A percentile compares a stretch with the other conserved stretches of the same genome.
Conservation (phyloP, 1,140 invertebrate species). For the Drosophila asahinai region DNA sequence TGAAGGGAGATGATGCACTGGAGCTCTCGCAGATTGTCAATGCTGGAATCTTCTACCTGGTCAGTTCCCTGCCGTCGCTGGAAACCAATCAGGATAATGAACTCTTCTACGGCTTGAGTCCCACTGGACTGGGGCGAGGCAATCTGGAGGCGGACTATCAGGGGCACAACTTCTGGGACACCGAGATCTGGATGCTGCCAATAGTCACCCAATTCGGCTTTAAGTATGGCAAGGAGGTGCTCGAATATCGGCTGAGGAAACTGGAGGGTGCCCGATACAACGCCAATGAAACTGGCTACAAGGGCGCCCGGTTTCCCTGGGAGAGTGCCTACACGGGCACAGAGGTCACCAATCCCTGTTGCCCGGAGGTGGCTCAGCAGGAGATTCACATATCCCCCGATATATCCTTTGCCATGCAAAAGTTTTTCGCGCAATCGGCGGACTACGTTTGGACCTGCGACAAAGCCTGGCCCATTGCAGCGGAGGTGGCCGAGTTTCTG, state of each 20-base stretch:
- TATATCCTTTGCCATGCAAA: conserved; percentile 86
- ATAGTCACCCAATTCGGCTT: conserved; percentile 61
- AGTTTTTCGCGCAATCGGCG: conserved; percentile 85
- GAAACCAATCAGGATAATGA: conserved; percentile 84
- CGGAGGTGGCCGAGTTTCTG: conserved; percentile 87
- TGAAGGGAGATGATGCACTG: conserved; percentile 85
- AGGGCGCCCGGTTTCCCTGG: conserved; percentile 86
- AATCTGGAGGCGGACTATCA: conserved; percentile 76
- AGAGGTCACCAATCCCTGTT: conserved; percentile 87
- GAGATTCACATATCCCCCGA: conserved; percentile 87
- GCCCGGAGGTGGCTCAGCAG: conserved; percentile 86
- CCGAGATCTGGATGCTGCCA: conserved; percentile 84
- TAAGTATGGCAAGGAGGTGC: conserved; percentile 58
- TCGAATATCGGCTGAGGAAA: conserved; percentile 65
- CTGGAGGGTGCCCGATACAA: conserved; percentile 67
- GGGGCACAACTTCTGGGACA: conserved; percentile 84
- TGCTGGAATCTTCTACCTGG: conserved; percentile 87
- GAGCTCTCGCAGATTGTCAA: conserved; percentile 85
- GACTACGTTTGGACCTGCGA: conserved; percentile 85
- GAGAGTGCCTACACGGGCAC: conserved; percentile 87
- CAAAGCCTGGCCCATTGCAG: conserved; percentile 86
- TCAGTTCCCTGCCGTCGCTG: conserved; percentile 86
- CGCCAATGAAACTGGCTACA: conserved; percentile 65
- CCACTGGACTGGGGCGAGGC: conserved; percentile 86
- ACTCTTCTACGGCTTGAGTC: conserved; percentile 86